A percentile compares a stretch with the other conserved stretches of the same genome.
These are phyloP conservation scores for Teleogryllus occipitalis DNA, from an alignment of 1,140 invertebrate genomes.

Conservation along the genomic window DNA sequence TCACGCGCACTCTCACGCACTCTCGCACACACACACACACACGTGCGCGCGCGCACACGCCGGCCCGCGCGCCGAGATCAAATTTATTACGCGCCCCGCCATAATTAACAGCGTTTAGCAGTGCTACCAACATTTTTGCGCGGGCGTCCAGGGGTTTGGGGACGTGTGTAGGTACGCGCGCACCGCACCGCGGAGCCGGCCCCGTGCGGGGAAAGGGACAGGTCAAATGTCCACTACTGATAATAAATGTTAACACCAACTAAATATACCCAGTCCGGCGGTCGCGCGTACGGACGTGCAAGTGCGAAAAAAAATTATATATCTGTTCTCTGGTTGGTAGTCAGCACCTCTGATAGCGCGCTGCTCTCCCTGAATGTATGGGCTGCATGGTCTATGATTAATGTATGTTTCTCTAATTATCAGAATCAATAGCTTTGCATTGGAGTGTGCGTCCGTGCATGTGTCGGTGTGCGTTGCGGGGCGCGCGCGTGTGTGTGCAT, in stretches of 20 bases:
- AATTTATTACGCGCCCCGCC: background rate
- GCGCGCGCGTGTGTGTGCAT: background rate
- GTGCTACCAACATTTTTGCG: background rate
- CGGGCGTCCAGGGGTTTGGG: background rate
- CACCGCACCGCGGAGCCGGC: background rate
- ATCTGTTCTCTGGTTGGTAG: background rate
- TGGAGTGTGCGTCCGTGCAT: background rate
- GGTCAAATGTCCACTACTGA: background rate
- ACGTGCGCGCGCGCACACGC: no score
- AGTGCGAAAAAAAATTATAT: background rate
- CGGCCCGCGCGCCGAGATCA: background rate
- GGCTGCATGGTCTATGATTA: conserved; percentile 10
- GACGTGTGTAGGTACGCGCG: background rate
- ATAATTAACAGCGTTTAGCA: background rate
- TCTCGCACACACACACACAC: no score
- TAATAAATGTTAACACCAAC: background rate
- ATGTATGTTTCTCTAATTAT: conserved; percentile 14
- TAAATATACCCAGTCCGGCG: background rate
- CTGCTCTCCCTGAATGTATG: background rate
- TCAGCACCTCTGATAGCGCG: background rate
- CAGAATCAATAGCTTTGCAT: conserved; percentile 16
- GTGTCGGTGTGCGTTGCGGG: background rate
- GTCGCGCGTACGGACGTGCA: background rate
- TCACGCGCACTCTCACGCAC: no score
- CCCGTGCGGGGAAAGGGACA: background rate